Conservation (phyloP, 2,888 invertebrate genomes). For the Hermaeophaga mercurialis region DNA sequence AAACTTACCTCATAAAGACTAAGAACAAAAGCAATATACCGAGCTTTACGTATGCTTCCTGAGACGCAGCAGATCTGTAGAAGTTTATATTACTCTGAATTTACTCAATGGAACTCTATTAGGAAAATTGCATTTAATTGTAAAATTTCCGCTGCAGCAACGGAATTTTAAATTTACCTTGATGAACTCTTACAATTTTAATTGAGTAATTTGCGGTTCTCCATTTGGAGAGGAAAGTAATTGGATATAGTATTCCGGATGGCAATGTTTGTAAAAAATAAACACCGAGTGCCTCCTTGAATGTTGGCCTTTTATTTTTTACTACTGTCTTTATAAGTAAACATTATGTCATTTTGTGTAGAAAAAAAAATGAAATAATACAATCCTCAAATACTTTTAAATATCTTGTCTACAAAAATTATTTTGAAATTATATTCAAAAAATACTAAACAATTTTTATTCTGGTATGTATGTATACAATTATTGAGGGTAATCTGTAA, state of each 20-base stretch:
- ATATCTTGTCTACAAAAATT: too few species aligned
- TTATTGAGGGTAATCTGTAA: too few species aligned
- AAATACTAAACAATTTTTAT: too few species aligned
- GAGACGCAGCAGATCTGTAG: background rate
- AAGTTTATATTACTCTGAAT: conserved; percentile 15
- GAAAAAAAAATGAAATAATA: too few species aligned
- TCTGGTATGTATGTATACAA: too few species aligned
- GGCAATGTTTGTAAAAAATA: conserved; percentile 17
- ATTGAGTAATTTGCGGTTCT: conserved; percentile 25
- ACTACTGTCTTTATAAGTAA: too few species aligned
- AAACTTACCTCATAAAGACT: conserved; percentile 1
- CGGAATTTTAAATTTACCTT: conserved; percentile 24
- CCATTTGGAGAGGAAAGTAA: conserved; percentile 15
- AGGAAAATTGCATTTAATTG: conserved; percentile 26
- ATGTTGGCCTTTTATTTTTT: background rate
- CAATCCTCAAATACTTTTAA: too few species aligned
- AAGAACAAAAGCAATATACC: conserved; percentile 6
- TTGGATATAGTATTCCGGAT: conserved; percentile 24
- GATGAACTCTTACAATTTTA: conserved; percentile 27
- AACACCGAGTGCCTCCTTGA: background rate
- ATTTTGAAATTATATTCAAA: too few species aligned
- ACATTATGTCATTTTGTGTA: too few species aligned
- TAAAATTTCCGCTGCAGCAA: conserved; percentile 18
- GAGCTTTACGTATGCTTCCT: background rate
- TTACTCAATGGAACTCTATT: conserved; percentile 19